Evolutionary conservation across 2,113 vertebrate species (phyloP).

Genomic region (Asarcornis scutulata): DNA sequence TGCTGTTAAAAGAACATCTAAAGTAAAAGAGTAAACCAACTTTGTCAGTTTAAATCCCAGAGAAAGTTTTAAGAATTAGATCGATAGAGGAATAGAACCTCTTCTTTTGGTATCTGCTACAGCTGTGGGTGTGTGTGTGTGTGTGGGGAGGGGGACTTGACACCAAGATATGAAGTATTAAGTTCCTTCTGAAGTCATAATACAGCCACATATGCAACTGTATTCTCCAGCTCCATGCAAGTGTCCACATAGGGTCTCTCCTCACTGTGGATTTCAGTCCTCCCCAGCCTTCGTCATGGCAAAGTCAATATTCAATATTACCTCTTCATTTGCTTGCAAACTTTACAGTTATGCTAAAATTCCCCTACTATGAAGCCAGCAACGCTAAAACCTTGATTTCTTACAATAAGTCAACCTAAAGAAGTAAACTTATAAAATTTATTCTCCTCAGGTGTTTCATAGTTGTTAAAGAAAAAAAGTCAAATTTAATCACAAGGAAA

Average conservation of each 20-base stretch:
- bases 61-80: not conserved
- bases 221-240: not conserved
- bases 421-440: not conserved
- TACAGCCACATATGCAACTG: rapidly evolving
- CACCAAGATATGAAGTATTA: not conserved
- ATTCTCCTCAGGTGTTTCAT: not conserved
- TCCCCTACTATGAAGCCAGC: not conserved
- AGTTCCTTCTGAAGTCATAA: not conserved
- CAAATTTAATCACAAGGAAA: not conserved
- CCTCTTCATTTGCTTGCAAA: not conserved
- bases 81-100: not conserved
- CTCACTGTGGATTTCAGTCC: not conserved
- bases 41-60: not conserved
- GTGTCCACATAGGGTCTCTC: not conserved
- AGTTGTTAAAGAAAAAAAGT: not conserved
- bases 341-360: not conserved
- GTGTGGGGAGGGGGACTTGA: too few relatives aligned
- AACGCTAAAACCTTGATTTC: not conserved
- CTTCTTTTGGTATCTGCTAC: not conserved
- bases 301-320: not conserved
- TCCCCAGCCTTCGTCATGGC: not conserved
- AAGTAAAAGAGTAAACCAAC: not conserved
- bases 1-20: not conserved
- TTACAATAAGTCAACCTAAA: not conserved
- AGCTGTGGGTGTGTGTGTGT: not conserved